A percentile compares a stretch with the other conserved stretches of the same genome.
Evolutionary conservation across 2,888 invertebrate genomes (phyloP).

Genomic region (Scaptomyza flava): DNA sequence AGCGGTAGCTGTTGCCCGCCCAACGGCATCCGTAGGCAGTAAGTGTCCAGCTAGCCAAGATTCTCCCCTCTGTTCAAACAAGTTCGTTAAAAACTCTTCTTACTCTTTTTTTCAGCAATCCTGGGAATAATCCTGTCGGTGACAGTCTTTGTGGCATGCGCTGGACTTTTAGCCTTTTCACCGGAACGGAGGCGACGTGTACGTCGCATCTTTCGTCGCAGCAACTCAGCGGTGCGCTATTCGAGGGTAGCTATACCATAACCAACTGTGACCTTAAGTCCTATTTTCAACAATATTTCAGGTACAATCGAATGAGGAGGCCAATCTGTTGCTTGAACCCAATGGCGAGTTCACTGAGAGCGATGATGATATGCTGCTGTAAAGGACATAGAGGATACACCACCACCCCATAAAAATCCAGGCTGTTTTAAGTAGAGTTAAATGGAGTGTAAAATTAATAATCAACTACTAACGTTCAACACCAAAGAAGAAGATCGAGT

Average conservation of each 20-base stretch:
- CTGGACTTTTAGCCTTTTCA: slow-evolving; percentile 79
- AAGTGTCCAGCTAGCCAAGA: slow-evolving; percentile 55
- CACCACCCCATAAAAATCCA: neutral
- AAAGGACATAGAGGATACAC: slow-evolving; percentile 35
- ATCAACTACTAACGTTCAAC: slow-evolving; percentile 44
- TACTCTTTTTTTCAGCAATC: slow-evolving; percentile 62
- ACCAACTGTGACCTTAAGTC: neutral
- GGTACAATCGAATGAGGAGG: slow-evolving; percentile 83
- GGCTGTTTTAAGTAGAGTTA: slow-evolving; percentile 18
- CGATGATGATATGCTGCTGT: slow-evolving; percentile 83
- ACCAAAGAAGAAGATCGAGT: slow-evolving; percentile 65
- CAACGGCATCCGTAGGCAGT: slow-evolving; percentile 78
- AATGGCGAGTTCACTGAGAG: slow-evolving; percentile 83
- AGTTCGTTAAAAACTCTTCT: slow-evolving; percentile 2
- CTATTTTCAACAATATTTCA: slow-evolving; percentile 29
- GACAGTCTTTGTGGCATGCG: slow-evolving; percentile 73
- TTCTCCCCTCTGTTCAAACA: neutral
- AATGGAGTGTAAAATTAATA: slow-evolving; percentile 30
- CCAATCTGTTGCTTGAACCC: slow-evolving; percentile 81
- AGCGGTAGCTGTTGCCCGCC: slow-evolving; percentile 58
- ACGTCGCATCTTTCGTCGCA: slow-evolving; percentile 75
- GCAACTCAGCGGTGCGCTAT: slow-evolving; percentile 79
- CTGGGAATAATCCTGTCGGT: slow-evolving; percentile 76
- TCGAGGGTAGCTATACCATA: slow-evolving; percentile 69
- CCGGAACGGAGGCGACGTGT: slow-evolving; percentile 78